phyloP scores from a whole-genome alignment of 2,888 invertebrate genomes.

The Tenthredo distinguenda region DNA sequence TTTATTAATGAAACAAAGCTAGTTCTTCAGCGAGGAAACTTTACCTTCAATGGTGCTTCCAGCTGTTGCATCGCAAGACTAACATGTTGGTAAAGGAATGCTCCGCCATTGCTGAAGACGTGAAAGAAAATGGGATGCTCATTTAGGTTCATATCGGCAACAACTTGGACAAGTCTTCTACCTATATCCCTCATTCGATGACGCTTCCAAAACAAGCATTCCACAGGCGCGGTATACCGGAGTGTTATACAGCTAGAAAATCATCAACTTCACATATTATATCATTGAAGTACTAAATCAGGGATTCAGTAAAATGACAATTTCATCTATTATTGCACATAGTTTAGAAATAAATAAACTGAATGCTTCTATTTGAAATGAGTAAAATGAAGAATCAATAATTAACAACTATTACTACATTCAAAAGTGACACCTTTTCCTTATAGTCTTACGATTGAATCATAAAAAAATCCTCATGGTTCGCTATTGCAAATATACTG shows the following conservation, averaged over 20 bases:
- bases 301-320: not conserved
- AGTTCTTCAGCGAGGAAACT: not conserved
- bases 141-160: conserved; percentile 84
- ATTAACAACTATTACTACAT: not conserved
- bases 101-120: conserved; percentile 89
- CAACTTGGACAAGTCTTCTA: conserved; percentile 83
- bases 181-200: conserved; percentile 83
- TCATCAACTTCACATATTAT: not conserved
- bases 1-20: not conserved
- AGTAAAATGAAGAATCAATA: not conserved
- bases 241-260: conserved; percentile 84
- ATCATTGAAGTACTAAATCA: not conserved
- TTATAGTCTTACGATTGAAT: not conserved
- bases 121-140: conserved; percentile 87
- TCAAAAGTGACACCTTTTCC: not conserved
- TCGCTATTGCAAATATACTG: not conserved
- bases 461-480: not conserved
- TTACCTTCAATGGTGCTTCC: conserved; percentile 80
- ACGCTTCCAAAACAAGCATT: conserved; percentile 83
- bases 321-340: not conserved
- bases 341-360: not conserved
- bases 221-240: conserved; percentile 85
- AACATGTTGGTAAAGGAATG: conserved; percentile 85
- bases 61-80: conserved; percentile 81
- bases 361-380: not conserved